Evolutionary conservation across 2,888 invertebrate species (phyloP).

Genomic region (Aspidapion aeneum): DNA sequence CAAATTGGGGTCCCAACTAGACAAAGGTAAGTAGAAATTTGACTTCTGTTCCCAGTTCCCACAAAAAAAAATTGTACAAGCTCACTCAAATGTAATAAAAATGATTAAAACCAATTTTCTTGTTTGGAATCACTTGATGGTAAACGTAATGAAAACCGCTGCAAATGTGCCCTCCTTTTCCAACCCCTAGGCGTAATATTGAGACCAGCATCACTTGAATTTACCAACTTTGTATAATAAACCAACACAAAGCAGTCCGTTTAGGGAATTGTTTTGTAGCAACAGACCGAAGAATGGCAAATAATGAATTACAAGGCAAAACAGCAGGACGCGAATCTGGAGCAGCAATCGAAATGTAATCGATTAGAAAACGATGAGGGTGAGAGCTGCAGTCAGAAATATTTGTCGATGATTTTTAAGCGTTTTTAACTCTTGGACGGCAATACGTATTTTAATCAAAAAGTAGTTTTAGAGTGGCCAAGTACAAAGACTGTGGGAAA

Average conservation of each 20-base stretch:
- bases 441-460: neutral
- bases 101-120: neutral
- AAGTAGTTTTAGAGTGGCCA: neutral
- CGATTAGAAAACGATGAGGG: neutral
- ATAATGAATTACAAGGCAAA: neutral
- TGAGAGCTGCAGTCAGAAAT: neutral
- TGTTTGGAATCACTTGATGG: neutral
- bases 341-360: neutral
- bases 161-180: constrained; percentile 23
- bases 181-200: constrained; percentile 44
- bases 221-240: constrained; percentile 2
- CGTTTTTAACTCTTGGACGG: neutral
- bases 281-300: neutral
- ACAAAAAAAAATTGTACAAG: neutral
- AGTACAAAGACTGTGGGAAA: neutral
- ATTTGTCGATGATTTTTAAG: neutral
- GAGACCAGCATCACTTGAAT: constrained; percentile 34
- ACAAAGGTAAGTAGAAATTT: too few relatives aligned
- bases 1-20: too few relatives aligned
- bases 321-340: neutral
- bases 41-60: too few relatives aligned
- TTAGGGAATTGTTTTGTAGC: neutral
- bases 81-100: neutral
- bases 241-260: neutral
- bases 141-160: neutral